phyloP scores from a whole-genome alignment of 1,140 invertebrate species.

The Myzus persicae region DNA sequence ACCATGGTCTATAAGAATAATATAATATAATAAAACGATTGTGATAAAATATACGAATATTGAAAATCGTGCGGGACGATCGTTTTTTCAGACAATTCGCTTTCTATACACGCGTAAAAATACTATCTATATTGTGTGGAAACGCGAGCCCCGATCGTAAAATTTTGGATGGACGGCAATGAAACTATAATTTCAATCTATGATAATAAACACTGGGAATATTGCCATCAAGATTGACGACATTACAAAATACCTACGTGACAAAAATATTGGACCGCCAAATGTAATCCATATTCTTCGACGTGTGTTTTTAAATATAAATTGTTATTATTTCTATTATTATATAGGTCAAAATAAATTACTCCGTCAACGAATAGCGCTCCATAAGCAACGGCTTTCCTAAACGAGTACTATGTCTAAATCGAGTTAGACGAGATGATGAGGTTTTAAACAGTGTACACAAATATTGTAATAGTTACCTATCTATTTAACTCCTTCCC shows the following conservation, averaged over 20 bases:
- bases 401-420: background rate
- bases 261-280: background rate
- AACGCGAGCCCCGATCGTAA: background rate
- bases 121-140: background rate
- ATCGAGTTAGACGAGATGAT: too few relatives aligned
- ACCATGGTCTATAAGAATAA: constrained; percentile 30
- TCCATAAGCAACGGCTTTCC: background rate
- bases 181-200: too few relatives aligned
- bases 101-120: background rate
- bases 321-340: background rate
- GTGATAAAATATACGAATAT: constrained; percentile 25
- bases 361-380: background rate
- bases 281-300: background rate
- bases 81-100: background rate
- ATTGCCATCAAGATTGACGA: background rate
- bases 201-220: background rate
- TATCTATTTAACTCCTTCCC: too few relatives aligned
- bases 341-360: background rate
- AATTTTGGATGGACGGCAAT: background rate
- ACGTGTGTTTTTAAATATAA: background rate
- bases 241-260: background rate
- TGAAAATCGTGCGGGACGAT: constrained; percentile 32
- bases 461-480: too few relatives aligned
- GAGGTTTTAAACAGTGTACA: too few relatives aligned
- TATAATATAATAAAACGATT: background rate